Evolutionary conservation across 1,140 invertebrate species (phyloP), one percentile per base, ranked within the genome.

Genomic region (Cherax destructor): DNA sequence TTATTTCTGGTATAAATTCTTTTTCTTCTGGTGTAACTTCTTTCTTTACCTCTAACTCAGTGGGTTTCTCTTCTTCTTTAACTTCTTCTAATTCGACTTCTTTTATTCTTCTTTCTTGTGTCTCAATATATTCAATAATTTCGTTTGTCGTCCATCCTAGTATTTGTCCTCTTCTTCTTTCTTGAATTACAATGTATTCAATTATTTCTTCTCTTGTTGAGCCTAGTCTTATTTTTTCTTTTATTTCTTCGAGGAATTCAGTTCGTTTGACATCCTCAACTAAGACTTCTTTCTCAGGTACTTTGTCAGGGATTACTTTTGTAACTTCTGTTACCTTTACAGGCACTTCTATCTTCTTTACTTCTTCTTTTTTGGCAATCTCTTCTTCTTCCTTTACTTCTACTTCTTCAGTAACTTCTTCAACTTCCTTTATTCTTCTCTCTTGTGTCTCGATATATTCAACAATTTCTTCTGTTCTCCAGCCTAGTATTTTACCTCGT

Each of bases 11-110:
- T 41, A 41, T 41, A 41, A 41, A 0, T 18, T 72, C 79, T 52
- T 21, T 13, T 47, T 41, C 6, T 84, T 81, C 52, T 92, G 80
- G 79, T 76, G 76, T 50, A 74, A 87, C 10, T 86, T 88, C 84
- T 80, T 69, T 24, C 52, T 47, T 72, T 72, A 69, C 13, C 41
- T 84, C 83, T 18, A 61, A n/a, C 16, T 65, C 61, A 21, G n/a
- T 72, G 1, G 5, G 61, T 72, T 84, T 52, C 24, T 84, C 47
- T 18, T 10, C 47, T 24, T 85, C 83, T 49, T 80, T 56, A 6
- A 61, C 52, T 52, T 65, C 13, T 72, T 85, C 49, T 49, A 41
- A 47, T 61, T 69, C 13, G 3, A 13, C 13, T 56, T 41, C 56
- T n/a, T 84, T 59, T 50, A 52, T 10, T 81, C 13, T 13, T 56